phyloP scores from a whole-genome alignment of 1,140 invertebrate species.

The Hyphantria cunea region DNA sequence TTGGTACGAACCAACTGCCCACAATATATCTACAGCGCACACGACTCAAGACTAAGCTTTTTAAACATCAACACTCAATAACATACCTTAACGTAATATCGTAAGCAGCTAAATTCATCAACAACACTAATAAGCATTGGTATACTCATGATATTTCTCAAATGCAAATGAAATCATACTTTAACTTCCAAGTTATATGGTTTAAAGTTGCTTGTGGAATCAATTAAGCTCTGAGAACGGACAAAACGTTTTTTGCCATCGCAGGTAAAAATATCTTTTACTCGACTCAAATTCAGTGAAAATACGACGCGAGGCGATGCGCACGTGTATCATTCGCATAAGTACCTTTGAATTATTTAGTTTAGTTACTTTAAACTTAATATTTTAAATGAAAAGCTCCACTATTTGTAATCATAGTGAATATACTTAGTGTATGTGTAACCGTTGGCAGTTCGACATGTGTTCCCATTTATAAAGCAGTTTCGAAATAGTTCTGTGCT shows the following conservation, averaged over 20 bases:
- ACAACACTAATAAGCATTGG: constrained; percentile 28
- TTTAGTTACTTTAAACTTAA: constrained; percentile 22
- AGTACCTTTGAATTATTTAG: constrained; percentile 7
- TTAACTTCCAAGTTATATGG: constrained; percentile 1
- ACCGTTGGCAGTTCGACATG: constrained; percentile 36
- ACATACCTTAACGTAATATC: constrained; percentile 10
- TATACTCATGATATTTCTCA: constrained; percentile 45
- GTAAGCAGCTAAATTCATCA: constrained; percentile 37
- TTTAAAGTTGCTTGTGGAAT: constrained; percentile 11
- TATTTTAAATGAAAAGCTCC: constrained; percentile 27
- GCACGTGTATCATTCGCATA: constrained; percentile 29
- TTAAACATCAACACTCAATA: not conserved
- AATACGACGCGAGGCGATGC: constrained; percentile 53
- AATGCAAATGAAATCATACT: constrained; percentile 25
- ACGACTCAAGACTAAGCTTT: constrained; percentile 51
- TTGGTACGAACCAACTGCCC: constrained; percentile 66
- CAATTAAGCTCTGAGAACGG: constrained; percentile 48
- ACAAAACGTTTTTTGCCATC: constrained; percentile 69
- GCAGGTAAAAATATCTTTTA: constrained; percentile 77
- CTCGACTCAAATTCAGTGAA: constrained; percentile 53
- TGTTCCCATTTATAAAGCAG: constrained; percentile 29
- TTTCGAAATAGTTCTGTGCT: constrained; percentile 45
- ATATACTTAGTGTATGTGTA: constrained; percentile 10
- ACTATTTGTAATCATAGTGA: not conserved
- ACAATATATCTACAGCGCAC: constrained; percentile 56